Evolutionary conservation across 2,113 vertebrate species (phyloP).

Genomic region (Misgurnus mizolepis): DNA sequence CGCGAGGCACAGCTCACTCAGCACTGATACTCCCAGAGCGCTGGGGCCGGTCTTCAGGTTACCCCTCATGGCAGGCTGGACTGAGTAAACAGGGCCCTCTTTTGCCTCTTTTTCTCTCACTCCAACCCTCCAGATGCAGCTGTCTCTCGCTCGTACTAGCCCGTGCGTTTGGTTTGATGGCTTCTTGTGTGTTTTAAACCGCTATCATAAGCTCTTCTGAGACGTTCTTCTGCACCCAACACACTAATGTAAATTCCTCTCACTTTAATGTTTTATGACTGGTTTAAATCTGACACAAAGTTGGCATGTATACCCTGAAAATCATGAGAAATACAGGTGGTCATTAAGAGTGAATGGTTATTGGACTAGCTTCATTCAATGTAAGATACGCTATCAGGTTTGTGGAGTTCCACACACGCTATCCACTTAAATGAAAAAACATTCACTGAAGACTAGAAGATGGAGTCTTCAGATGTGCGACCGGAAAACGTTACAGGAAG

Average conservation of each 20-base stretch:
- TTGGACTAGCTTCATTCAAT: conserved; percentile 16
- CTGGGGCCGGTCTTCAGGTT: conserved; percentile 70
- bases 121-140: conserved; percentile 49
- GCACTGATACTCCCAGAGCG: conserved; percentile 73
- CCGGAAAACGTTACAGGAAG: conserved; percentile 32
- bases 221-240: background rate
- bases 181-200: conserved; percentile 6
- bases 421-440: conserved; percentile 33
- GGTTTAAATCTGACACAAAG: conserved; percentile 5
- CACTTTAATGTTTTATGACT: background rate
- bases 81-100: conserved; percentile 61
- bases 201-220: background rate
- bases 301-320: background rate
- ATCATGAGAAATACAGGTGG: conserved; percentile 5
- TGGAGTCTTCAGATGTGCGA: conserved; percentile 27
- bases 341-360: conserved; percentile 27
- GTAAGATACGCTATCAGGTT: conserved; percentile 12
- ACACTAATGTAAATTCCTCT: background rate
- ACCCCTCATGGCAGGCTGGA: conserved; percentile 62
- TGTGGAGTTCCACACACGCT: background rate
- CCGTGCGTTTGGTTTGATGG: background rate
- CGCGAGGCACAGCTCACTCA: conserved; percentile 62
- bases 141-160: conserved; percentile 19
- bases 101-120: conserved; percentile 57
- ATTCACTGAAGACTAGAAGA: conserved; percentile 11